Percentiles rank a stretch among this genome's conserved stretches.
Evolutionary conservation across 30 jellyfish, hydroid and myxozoan genomes (phyloP).

Genomic region (Phacellophora camtschatica): DNA sequence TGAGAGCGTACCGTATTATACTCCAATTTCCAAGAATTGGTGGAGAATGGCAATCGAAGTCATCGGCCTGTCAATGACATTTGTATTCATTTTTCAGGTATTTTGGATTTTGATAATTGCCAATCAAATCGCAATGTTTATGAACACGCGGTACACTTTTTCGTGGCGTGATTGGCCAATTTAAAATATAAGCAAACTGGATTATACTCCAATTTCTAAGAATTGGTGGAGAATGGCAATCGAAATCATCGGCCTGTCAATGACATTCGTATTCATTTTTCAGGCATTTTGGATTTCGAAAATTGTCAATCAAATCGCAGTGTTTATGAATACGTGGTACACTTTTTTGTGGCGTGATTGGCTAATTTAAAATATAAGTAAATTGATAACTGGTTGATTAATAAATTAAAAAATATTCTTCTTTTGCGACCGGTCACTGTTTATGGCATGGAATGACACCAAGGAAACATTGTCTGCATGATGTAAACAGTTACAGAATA

Average conservation of each 20-base stretch:
- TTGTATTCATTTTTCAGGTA: constrained; percentile 59
- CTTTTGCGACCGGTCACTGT: too few relatives aligned
- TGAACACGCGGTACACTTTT: too few relatives aligned
- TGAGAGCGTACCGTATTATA: constrained; percentile 27
- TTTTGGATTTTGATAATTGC: background rate
- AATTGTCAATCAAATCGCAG: background rate
- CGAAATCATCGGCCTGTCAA: constrained; percentile 51
- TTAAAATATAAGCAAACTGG: too few relatives aligned
- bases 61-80: constrained; percentile 56
- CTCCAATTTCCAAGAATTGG: constrained; percentile 63
- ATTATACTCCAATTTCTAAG: constrained; percentile 70
- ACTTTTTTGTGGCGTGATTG: too few relatives aligned
- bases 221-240: constrained; percentile 66
- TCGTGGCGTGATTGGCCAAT: too few relatives aligned
- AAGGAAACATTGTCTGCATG: too few relatives aligned
- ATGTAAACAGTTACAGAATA: too few relatives aligned
- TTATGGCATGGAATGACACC: too few relatives aligned
- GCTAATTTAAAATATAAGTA: too few relatives aligned
- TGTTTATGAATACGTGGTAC: too few relatives aligned
- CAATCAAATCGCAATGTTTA: background rate
- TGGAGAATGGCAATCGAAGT: constrained; percentile 74
- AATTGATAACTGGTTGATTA: too few relatives aligned
- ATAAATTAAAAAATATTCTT: too few relatives aligned
- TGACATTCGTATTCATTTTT: constrained; percentile 61
- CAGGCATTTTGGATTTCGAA: constrained; percentile 15